Evolutionary conservation across 2,888 invertebrate genomes (phyloP).

Genomic region (Megamerina dolium): DNA sequence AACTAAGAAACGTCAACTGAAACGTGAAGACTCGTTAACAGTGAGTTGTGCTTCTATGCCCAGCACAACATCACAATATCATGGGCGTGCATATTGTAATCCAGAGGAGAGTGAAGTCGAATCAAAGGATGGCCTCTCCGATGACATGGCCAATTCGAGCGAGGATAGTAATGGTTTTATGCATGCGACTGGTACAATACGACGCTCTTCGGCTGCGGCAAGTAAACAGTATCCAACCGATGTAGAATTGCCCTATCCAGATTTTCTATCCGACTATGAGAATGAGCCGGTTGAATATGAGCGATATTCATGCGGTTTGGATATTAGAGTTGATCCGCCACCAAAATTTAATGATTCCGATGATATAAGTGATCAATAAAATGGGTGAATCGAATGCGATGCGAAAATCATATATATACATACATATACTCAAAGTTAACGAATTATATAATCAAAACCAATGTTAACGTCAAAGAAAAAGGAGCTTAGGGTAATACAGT

Average conservation of each 20-base stretch:
- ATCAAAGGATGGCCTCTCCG: slow-evolving; percentile 42
- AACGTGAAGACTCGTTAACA: slow-evolving; percentile 43
- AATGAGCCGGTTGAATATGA: slow-evolving; percentile 57
- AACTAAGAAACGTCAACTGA: slow-evolving; percentile 45
- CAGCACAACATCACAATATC: slow-evolving; percentile 23
- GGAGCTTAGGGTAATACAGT: no score
- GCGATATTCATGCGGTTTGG: slow-evolving; percentile 67
- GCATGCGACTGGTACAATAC: slow-evolving; percentile 32
- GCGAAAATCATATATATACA: neutral
- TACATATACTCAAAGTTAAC: neutral
- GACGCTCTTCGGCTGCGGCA: slow-evolving; percentile 23
- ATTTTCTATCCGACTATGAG: slow-evolving; percentile 52
- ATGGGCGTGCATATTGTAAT: slow-evolving; percentile 35
- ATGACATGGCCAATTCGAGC: slow-evolving; percentile 48
- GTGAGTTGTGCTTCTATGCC: slow-evolving; percentile 16
- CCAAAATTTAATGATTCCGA: slow-evolving; percentile 72
- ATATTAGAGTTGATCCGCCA: slow-evolving; percentile 70
- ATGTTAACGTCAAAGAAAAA: no score
- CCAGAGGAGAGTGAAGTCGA: slow-evolving; percentile 46
- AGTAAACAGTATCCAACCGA: slow-evolving; percentile 21
- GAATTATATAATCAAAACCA: neutral
- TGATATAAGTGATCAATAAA: slow-evolving; percentile 48
- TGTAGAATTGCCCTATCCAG: slow-evolving; percentile 52
- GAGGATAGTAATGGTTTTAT: slow-evolving; percentile 43
- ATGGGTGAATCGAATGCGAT: neutral